Conservation (phyloP, 2,888 invertebrate species). For the Nephrotoma appendiculata region DNA sequence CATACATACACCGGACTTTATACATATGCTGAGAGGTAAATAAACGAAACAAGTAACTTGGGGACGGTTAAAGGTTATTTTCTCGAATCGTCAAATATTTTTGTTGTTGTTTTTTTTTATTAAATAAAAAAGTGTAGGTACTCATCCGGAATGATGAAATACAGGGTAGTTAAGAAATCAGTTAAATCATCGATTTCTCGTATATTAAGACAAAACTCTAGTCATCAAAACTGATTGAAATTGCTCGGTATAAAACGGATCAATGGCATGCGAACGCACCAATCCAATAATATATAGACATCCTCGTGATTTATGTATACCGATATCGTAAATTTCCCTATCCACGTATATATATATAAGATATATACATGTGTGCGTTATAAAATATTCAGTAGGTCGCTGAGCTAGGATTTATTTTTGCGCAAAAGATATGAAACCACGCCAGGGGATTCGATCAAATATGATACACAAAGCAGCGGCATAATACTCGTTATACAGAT, state of each 20-base stretch:
- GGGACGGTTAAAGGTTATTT: not conserved
- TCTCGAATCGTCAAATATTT: not conserved
- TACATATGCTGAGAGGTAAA: not conserved
- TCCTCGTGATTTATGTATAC: not conserved
- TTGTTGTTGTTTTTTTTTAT: not conserved
- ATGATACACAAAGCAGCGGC: not conserved
- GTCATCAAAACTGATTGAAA: slow-evolving; percentile 1
- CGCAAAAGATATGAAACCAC: slow-evolving; percentile 4
- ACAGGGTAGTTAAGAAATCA: not conserved
- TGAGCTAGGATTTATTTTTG: slow-evolving; percentile 5
- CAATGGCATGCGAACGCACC: not conserved
- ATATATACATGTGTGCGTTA: not conserved
- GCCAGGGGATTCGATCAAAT: slow-evolving; percentile 3
- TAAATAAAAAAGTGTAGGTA: not conserved
- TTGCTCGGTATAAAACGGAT: not conserved
- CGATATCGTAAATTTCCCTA: not conserved
- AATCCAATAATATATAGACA: not conserved
- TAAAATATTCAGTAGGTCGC: slow-evolving; percentile 6
- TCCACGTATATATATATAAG: not conserved
- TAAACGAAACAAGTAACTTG: slow-evolving; percentile 1
- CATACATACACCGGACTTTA: not conserved
- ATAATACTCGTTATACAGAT: not conserved
- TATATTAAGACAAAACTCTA: not conserved
- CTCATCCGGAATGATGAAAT: not conserved
- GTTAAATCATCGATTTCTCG: not conserved